Percentiles rank a stretch among this genome's conserved stretches.
Conservation (phyloP, 2,888 invertebrate species). For the Conchocele bisecta region DNA sequence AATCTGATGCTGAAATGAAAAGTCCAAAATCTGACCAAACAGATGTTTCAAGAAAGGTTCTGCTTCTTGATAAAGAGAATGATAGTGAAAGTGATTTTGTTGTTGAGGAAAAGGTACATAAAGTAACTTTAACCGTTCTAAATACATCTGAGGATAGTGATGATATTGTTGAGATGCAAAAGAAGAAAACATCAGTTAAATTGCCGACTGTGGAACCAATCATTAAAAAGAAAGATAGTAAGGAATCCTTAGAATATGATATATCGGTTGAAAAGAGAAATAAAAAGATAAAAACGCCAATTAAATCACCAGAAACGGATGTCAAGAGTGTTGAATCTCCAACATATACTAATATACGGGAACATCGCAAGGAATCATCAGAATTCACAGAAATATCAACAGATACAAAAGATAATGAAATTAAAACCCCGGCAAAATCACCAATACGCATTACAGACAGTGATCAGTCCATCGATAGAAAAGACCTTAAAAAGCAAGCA, state of each 20-base stretch:
- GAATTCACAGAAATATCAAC: not conserved
- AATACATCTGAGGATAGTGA: too few relatives aligned
- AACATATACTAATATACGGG: not conserved
- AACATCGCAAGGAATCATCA: not conserved
- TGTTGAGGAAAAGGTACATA: too few relatives aligned
- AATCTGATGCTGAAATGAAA: not conserved
- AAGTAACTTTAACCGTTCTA: too few relatives aligned
- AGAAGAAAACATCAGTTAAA: too few relatives aligned
- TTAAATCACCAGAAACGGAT: not conserved
- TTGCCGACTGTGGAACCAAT: too few relatives aligned
- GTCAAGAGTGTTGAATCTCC: not conserved
- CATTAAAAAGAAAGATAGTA: too few relatives aligned
- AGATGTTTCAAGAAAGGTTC: too few relatives aligned
- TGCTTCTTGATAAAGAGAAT: too few relatives aligned
- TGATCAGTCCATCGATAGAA: constrained; percentile 1
- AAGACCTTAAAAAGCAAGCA: too few relatives aligned
- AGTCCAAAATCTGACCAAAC: not conserved
- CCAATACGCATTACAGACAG: not conserved
- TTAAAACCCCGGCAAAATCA: not conserved
- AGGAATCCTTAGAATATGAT: not conserved
- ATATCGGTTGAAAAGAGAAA: not conserved
- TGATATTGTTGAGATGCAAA: too few relatives aligned
- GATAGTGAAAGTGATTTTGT: too few relatives aligned
- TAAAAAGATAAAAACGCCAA: not conserved
- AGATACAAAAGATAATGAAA: not conserved